A percentile compares a stretch with the other conserved stretches of the same genome.
Conservation (phyloP, 2,113 vertebrate species). For the Indicator indicator region DNA sequence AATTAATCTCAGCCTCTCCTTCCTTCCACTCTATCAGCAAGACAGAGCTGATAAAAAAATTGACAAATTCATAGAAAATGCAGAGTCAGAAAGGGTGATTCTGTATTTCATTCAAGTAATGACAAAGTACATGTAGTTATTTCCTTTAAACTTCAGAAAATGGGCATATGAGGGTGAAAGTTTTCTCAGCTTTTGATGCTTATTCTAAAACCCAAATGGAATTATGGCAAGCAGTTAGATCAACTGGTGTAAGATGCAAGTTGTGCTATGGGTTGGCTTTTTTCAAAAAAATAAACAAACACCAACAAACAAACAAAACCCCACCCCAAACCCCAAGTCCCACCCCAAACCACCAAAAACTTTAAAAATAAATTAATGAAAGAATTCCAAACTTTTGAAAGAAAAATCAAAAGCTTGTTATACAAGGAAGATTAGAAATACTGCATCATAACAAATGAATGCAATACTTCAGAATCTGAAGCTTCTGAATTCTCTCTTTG, state of each 20-base stretch:
- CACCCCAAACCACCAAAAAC: too few relatives aligned
- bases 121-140: not conserved
- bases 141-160: constrained; percentile 27
- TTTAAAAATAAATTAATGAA: not conserved
- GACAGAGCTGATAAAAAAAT: not conserved
- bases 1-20: constrained; percentile 24
- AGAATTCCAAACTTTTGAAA: not conserved
- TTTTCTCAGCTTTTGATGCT: not conserved
- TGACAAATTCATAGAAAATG: not conserved
- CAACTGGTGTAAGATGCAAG: not conserved
- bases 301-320: too few relatives aligned
- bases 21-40: not conserved
- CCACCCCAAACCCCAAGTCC: too few relatives aligned
- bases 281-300: not conserved
- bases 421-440: not conserved
- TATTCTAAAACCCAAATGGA: not conserved
- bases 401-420: not conserved
- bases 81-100: not conserved
- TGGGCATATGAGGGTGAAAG: not conserved
- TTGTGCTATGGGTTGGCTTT: not conserved
- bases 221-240: not conserved
- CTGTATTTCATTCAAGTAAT: not conserved
- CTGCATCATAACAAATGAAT: not conserved
- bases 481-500: not conserved
- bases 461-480: not conserved